These are phyloP conservation scores for Xenopus petersii DNA, from an alignment of 2,797 vertebrate species.

Conservation along the genomic window DNA sequence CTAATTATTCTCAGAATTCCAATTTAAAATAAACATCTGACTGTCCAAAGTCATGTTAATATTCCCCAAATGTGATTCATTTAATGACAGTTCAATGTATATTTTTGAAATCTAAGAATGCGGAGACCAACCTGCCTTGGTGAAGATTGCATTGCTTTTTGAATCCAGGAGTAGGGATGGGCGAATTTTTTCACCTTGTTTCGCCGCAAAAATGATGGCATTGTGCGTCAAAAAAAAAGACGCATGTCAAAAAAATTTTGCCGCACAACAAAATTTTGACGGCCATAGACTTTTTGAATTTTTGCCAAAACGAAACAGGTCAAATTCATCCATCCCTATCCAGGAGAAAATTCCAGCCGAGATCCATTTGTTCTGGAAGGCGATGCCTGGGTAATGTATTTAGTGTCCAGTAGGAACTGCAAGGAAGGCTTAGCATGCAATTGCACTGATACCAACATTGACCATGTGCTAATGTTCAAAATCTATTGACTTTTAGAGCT, in stretches of 20 bases:
- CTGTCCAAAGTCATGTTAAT: too few species aligned
- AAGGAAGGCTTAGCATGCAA: not conserved
- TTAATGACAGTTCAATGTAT: not conserved
- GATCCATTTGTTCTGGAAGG: not conserved
- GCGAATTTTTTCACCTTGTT: too few species aligned
- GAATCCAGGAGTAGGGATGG: slow-evolving; percentile 12
- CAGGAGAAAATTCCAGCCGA: too few species aligned
- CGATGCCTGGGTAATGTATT: slow-evolving; percentile 4
- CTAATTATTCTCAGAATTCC: too few species aligned
- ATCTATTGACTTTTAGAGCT: slow-evolving; percentile 30
- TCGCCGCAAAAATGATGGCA: too few species aligned
- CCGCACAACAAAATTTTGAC: too few species aligned
- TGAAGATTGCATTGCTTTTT: not conserved
- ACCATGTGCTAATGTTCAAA: slow-evolving; percentile 30
- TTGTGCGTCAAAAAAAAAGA: too few species aligned
- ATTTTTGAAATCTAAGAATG: not conserved
- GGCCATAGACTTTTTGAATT: too few species aligned
- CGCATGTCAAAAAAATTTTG: too few species aligned
- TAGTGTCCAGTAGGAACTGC: not conserved
- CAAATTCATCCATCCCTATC: too few species aligned
- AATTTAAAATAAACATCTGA: too few species aligned
- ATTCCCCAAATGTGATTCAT: not conserved
- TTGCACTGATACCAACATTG: slow-evolving; percentile 19
- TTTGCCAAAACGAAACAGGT: too few species aligned
- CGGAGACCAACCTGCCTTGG: slow-evolving; percentile 12